Conservation (phyloP, 2,797 vertebrate species). For the Manis pentadactyla region DNA sequence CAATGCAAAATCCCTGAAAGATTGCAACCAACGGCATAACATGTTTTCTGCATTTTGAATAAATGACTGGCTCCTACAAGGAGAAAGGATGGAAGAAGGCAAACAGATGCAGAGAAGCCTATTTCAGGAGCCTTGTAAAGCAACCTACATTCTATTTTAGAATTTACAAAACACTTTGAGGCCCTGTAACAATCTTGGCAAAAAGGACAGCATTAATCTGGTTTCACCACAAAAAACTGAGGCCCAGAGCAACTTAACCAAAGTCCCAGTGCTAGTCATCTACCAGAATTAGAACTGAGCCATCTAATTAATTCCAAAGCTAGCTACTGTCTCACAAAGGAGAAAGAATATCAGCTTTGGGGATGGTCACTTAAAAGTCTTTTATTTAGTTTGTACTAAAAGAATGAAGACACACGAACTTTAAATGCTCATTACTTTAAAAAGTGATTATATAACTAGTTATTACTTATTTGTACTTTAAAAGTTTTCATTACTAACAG, state of each 20-base stretch:
- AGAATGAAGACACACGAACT: slow-evolving; percentile 29
- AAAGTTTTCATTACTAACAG: slow-evolving; percentile 53
- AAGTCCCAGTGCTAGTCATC: not conserved
- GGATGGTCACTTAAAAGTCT: not conserved
- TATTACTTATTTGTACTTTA: not conserved
- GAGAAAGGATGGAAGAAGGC: not conserved
- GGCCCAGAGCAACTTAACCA: not conserved
- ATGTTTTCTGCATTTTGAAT: not conserved
- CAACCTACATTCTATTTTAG: not conserved
- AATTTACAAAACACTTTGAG: not conserved
- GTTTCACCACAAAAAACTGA: not conserved
- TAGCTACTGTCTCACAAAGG: not conserved
- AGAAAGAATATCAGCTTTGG: not conserved
- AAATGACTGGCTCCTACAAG: not conserved
- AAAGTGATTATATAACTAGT: not conserved
- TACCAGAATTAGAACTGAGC: not conserved
- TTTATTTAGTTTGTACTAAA: slow-evolving; percentile 46
- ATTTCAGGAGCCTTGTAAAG: not conserved
- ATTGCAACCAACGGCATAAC: not conserved
- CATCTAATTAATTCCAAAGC: not conserved
- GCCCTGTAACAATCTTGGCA: not conserved
- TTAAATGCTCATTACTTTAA: slow-evolving; percentile 13
- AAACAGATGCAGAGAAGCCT: not conserved
- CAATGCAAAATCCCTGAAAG: not conserved
- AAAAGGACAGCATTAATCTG: not conserved